These are phyloP conservation scores for Timema cristinae DNA, from an alignment of 2,888 invertebrate species.

Conservation along the genomic window DNA sequence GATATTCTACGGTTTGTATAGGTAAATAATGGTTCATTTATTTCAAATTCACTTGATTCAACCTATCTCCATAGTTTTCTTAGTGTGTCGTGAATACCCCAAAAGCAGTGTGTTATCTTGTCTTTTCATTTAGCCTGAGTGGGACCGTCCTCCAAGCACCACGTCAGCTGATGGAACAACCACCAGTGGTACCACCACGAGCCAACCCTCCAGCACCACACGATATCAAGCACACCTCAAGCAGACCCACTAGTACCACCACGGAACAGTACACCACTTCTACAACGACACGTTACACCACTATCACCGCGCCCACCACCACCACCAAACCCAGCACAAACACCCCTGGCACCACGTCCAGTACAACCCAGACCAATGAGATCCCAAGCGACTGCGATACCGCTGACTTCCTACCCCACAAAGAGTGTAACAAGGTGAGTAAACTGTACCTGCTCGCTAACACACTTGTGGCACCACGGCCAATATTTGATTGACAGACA, in stretches of 20 bases:
- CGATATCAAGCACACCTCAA: slow-evolving; percentile 25
- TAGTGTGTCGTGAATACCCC: too few species aligned
- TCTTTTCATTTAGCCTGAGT: slow-evolving; percentile 39
- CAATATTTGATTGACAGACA: too few species aligned
- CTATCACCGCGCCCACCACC: slow-evolving; percentile 15
- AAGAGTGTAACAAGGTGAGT: slow-evolving; percentile 55
- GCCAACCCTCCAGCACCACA: too few species aligned
- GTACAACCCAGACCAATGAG: slow-evolving; percentile 20
- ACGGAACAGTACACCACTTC: slow-evolving; percentile 2
- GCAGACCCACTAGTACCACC: slow-evolving; percentile 19
- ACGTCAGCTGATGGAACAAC: slow-evolving; percentile 43
- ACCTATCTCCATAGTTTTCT: too few species aligned
- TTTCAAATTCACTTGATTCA: too few species aligned
- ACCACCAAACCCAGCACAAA: slow-evolving; percentile 26
- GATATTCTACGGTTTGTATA: too few species aligned
- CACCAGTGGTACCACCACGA: slow-evolving; percentile 30
- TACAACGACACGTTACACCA: slow-evolving; percentile 18
- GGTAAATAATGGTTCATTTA: too few species aligned
- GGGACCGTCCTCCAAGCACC: slow-evolving; percentile 75
- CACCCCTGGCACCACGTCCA: slow-evolving; percentile 27
- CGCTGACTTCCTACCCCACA: slow-evolving; percentile 54
- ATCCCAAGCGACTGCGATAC: slow-evolving; percentile 48
- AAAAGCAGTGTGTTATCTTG: too few species aligned
- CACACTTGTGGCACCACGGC: neutral
- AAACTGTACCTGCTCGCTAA: neutral